Conservation (phyloP, 2,888 invertebrate genomes). For the Volucella inflata region DNA sequence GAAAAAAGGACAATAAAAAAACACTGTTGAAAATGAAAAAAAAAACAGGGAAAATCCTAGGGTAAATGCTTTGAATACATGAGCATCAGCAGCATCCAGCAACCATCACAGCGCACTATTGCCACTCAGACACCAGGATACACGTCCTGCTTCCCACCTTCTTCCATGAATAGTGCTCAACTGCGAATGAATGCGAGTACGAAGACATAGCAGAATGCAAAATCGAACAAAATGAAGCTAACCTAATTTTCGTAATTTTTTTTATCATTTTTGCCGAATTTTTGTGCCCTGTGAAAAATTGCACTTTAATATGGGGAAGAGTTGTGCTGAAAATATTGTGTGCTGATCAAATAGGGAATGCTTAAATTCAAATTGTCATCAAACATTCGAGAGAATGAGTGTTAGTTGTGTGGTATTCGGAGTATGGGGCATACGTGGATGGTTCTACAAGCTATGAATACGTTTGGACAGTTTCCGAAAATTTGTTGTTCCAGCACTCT, state of each 20-base stretch:
- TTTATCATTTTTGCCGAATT: neutral
- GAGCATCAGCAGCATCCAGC: conserved; percentile 56
- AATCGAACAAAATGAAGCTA: conserved; percentile 72
- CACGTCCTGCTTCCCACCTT: neutral
- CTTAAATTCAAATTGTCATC: conserved; percentile 71
- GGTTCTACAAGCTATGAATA: conserved; percentile 70
- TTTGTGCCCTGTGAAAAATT: conserved; percentile 20
- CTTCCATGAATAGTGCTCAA: conserved; percentile 14
- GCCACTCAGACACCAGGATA: conserved; percentile 60
- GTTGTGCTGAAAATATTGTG: conserved; percentile 51
- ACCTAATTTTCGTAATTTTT: conserved; percentile 62
- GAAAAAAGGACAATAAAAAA: conserved; percentile 35
- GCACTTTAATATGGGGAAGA: conserved; percentile 48
- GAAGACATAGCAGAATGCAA: conserved; percentile 55
- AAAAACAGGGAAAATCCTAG: conserved; percentile 6
- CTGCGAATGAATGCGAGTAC: conserved; percentile 21
- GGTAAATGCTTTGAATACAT: conserved; percentile 37
- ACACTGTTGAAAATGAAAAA: conserved; percentile 1
- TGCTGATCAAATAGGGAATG: conserved; percentile 63
- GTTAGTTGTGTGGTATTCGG: conserved; percentile 22
- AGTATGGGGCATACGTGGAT: conserved; percentile 24
- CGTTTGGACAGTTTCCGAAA: conserved; percentile 68
- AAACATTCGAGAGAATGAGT: conserved; percentile 65
- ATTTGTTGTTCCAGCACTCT: conserved; percentile 4
- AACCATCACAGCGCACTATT: conserved; percentile 65